Evolutionary conservation across 2,888 invertebrate species (phyloP), one percentile per base, ranked within the genome.

Genomic region (Thymelicus acteon): DNA sequence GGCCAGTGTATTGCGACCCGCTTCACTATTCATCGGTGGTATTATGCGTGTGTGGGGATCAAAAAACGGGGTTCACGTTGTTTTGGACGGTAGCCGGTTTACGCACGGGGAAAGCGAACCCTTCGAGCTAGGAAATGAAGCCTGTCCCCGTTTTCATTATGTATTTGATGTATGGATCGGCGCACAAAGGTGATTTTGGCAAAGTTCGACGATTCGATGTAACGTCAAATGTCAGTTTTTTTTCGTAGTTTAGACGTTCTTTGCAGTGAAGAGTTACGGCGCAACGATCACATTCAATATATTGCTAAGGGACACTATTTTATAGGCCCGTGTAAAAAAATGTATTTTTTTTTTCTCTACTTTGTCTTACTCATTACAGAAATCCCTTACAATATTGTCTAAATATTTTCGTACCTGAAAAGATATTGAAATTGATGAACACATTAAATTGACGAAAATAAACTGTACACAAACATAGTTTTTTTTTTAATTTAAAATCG

Each of bases 1-100:
- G 72, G 70, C 79, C 76, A 76, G 73, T 71, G 67, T 76, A 76
- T 69, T 72, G 73, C 73, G 76, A 73, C 58, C 76, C 62, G 44
- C 47, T 62, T 72, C 63, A 70, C 58, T 69, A 68, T 74, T 65
- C 52, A 63, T 47, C 7, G 54, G 8, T 24, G 31, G 40, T 44
- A 64, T 64, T 73, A 60, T 69, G 57, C 10, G 39, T 58, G 13
- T 24, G 58, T 24, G 48, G 13, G 40, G 15, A 61, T 44, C 58
- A 71, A 72, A 72, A 73, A 74, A 48, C 63, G 61, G 54, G 64
- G 73, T 7, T 72, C 77, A 72, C 58, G 52, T 71, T 66, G 60
- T 19, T 60, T 70, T 72, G 73, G 77, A 57, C 47, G 37, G 60
- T 73, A 62, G 58, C 60, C 69, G 60, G 65, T 58, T 70, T 57